Evolutionary conservation across 2,113 vertebrate species (phyloP), one percentile per base, ranked within the genome.

Genomic region (Tachuris rubrigastra): DNA sequence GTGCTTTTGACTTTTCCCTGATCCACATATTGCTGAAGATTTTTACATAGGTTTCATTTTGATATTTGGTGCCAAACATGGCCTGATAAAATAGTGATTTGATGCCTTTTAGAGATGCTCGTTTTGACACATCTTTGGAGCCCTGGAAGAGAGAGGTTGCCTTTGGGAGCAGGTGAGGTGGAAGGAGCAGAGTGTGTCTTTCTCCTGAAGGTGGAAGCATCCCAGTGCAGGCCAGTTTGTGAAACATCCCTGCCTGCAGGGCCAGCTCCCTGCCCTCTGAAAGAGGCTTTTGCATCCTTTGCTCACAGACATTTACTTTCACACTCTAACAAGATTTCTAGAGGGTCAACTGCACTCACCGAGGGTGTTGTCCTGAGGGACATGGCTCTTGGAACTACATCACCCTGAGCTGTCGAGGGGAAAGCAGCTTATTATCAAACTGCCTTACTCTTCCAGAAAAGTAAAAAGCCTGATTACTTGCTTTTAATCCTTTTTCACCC

Each of bases 401-500:
- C 55, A 56, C 82, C 85, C 66, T 16, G 21, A 94, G 82, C 58
- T 76, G 65, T 75, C 0, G 0, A 17, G 0, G 1, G 71, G 33
- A 85, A 93, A 85, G 71, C 9, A 4, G 92, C 85, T 95, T 83
- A 69, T 86, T 93, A 66, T 88, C 47, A 84, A 93, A 33, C 55
- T 93, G 55, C 76, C 33, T 90, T 33, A 63, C 87, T 73, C 58
- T 62, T 78, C 75, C 63, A 91, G 75, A 35, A 80, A 66, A 23
- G 42, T 22, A 79, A 80, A 93, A 88, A 49, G 52, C 42, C 68
- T 24, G 39, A 90, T 94, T 89, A 91, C 60, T 33, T 67, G 85
- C 55, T 93, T 92, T 69, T 95, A 96, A 96, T 93, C 90, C 82
- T n/a, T 88, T 90, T 94, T 88, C 88, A 96, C 72, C 68, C 73